Percentiles rank a stretch among this genome's conserved stretches.
These are phyloP conservation scores for Phlogophora meticulosa DNA, from an alignment of 2,888 invertebrate species.

Conservation along the genomic window DNA sequence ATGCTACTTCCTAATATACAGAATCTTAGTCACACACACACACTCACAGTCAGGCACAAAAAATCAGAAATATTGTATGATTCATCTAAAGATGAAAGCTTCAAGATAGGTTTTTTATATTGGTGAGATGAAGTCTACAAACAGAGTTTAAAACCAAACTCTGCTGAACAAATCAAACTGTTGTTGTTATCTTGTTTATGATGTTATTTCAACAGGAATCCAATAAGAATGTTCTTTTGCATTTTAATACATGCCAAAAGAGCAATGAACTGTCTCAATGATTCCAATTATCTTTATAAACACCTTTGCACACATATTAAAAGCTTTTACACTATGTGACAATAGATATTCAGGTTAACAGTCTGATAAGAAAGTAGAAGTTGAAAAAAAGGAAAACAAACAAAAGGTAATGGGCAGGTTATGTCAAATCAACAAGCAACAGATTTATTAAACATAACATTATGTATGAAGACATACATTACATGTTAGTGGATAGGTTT, in stretches of 20 bases:
- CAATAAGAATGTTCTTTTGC: slow-evolving; percentile 9
- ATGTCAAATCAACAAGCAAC: background rate
- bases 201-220: slow-evolving; percentile 16
- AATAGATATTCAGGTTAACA: slow-evolving; percentile 11
- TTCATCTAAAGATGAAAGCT: no score
- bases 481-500: background rate
- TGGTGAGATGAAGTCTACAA: no score
- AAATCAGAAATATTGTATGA: no score
- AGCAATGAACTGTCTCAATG: slow-evolving; percentile 37
- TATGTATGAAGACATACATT: background rate
- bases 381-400: slow-evolving; percentile 1
- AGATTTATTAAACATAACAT: background rate
- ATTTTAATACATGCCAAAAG: background rate
- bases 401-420: background rate
- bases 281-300: slow-evolving; percentile 32
- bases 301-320: slow-evolving; percentile 27
- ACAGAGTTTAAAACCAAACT: background rate
- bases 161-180: background rate
- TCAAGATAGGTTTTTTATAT: no score
- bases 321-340: slow-evolving; percentile 7
- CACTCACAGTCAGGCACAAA: no score
- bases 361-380: slow-evolving; percentile 27
- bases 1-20: background rate
- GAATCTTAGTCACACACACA: background rate
- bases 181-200: no score